Percentiles rank a stretch among this genome's conserved stretches.
phyloP scores from a whole-genome alignment of 2,797 vertebrate genomes.

The Malacoctenus gilli region DNA sequence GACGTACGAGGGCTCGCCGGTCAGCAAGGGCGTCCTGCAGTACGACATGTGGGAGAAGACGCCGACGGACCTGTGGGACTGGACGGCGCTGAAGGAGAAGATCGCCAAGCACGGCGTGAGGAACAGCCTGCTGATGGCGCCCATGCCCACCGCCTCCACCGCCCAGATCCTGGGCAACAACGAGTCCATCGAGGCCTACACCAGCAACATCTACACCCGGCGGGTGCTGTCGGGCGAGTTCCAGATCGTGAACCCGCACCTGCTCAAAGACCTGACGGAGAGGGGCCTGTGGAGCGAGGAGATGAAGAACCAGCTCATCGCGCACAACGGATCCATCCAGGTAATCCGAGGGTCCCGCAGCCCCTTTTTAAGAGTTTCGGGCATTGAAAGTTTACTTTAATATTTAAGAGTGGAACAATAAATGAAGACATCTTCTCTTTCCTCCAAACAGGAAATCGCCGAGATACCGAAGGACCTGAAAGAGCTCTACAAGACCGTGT shows the following conservation, averaged over 20 bases:
- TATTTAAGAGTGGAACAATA: no score
- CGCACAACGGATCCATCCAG: slow-evolving; percentile 95
- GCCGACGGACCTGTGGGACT: slow-evolving; percentile 91
- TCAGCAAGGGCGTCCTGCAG: slow-evolving; percentile 94
- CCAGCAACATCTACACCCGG: slow-evolving; percentile 98
- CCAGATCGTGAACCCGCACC: slow-evolving; percentile 98
- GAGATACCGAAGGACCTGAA: slow-evolving; percentile 92
- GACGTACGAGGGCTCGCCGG: slow-evolving; percentile 89
- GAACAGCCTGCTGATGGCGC: slow-evolving; percentile 95
- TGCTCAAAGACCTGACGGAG: slow-evolving; percentile 96
- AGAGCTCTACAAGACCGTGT: slow-evolving; percentile 95
- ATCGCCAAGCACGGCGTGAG: slow-evolving; percentile 91
- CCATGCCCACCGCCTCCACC: slow-evolving; percentile 98
- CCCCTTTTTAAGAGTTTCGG: no score
- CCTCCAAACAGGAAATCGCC: slow-evolving; percentile 79
- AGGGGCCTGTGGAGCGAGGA: slow-evolving; percentile 93
- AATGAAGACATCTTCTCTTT: no score
- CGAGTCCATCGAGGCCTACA: slow-evolving; percentile 97
- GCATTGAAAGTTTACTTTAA: no score
- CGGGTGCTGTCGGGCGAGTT: slow-evolving; percentile 98
- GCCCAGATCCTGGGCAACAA: slow-evolving; percentile 99
- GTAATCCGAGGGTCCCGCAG: no score
- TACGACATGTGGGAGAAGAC: slow-evolving; percentile 96
- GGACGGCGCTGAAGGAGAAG: slow-evolving; percentile 91
- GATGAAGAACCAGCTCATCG: slow-evolving; percentile 98